A percentile compares a stretch with the other conserved stretches of the same genome.
These are phyloP conservation scores for Poeciliopsis infans DNA, from an alignment of 2,797 vertebrate genomes.

Conservation along the genomic window DNA sequence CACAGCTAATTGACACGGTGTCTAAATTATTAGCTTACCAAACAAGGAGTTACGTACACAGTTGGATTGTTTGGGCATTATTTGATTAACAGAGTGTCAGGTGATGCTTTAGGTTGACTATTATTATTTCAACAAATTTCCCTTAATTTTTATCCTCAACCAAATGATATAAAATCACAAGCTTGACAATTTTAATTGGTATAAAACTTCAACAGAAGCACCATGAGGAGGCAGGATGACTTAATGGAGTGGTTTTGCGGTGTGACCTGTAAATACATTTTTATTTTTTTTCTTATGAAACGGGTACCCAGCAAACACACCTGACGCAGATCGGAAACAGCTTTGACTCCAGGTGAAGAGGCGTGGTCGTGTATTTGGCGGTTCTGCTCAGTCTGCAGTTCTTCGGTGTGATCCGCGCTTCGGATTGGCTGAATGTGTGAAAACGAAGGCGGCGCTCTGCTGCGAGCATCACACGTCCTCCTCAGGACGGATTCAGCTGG, in stretches of 20 bases:
- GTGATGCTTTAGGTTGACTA: conserved; percentile 32
- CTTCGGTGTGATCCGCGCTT: conserved; percentile 28
- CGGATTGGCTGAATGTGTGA: conserved; percentile 51
- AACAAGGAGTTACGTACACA: conserved; percentile 39
- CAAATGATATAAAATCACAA: neutral
- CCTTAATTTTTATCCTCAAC: conserved; percentile 5
- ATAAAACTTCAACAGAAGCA: conserved; percentile 29
- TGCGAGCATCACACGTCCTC: conserved; percentile 19
- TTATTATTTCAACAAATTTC: conserved; percentile 25
- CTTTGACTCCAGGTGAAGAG: conserved; percentile 11
- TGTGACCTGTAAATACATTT: conserved; percentile 67
- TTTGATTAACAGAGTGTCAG: conserved; percentile 40
- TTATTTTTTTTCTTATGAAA: conserved; percentile 29
- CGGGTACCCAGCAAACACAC: conserved; percentile 47
- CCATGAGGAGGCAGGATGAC: neutral
- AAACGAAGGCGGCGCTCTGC: conserved; percentile 28
- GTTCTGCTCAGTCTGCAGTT: conserved; percentile 39
- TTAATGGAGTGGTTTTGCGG: conserved; percentile 40
- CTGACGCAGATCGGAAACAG: conserved; percentile 34
- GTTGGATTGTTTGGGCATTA: conserved; percentile 25
- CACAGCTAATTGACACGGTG: conserved; percentile 27
- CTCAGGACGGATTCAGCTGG: conserved; percentile 17
- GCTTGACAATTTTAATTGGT: conserved; percentile 19
- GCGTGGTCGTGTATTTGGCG: conserved; percentile 15
- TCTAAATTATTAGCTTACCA: conserved; percentile 51